Percentiles rank a stretch among this genome's conserved stretches.
phyloP scores from a whole-genome alignment of 2,797 vertebrate genomes.

The Amniataba percoides region DNA sequence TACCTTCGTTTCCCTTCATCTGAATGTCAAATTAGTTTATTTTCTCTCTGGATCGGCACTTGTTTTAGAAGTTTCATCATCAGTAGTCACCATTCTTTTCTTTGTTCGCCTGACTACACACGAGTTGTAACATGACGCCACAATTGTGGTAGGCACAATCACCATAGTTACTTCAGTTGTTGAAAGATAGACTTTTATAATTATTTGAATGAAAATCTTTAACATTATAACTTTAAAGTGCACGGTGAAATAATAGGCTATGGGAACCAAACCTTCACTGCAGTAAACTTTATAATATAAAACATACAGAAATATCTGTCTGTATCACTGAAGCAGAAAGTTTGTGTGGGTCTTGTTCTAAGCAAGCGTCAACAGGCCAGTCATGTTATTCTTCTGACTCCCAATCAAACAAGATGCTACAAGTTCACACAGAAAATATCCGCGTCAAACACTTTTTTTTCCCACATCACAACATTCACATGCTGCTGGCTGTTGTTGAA shows the following conservation, averaged over 20 bases:
- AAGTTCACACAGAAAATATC: constrained; percentile 23
- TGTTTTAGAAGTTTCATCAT: too few relatives aligned
- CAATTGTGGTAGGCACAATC: too few relatives aligned
- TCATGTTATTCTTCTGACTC: background rate
- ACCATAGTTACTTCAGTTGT: too few relatives aligned
- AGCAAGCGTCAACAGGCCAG: background rate
- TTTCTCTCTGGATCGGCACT: too few relatives aligned
- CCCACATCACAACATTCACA: background rate
- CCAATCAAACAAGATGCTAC: constrained; percentile 13
- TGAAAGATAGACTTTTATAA: too few relatives aligned
- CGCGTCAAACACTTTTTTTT: background rate
- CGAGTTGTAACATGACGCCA: too few relatives aligned
- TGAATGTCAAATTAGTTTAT: too few relatives aligned
- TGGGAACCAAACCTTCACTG: background rate
- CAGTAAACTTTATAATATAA: background rate
- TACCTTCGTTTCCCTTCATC: too few relatives aligned
- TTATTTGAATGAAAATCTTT: too few relatives aligned
- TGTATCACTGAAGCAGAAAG: background rate
- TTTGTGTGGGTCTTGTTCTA: background rate
- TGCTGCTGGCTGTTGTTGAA: background rate
- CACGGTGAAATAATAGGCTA: background rate
- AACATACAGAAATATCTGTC: background rate
- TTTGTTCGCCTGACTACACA: too few relatives aligned
- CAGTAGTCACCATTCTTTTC: too few relatives aligned
- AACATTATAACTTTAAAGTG: background rate